A percentile compares a stretch with the other conserved stretches of the same genome.
Evolutionary conservation across 2,888 invertebrate species (phyloP).

Genomic region (Pharmacophagus antenor): DNA sequence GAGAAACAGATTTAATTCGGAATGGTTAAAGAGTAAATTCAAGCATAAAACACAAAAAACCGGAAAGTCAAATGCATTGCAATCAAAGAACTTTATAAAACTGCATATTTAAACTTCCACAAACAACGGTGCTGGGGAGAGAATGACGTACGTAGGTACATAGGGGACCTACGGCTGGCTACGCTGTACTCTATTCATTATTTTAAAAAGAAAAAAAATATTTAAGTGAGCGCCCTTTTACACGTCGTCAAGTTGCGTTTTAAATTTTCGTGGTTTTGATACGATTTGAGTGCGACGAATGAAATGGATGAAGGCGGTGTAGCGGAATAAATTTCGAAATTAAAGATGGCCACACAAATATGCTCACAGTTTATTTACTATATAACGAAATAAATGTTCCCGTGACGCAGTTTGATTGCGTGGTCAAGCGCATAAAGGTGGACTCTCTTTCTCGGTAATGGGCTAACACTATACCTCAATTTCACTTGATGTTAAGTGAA

Average conservation of each 20-base stretch:
- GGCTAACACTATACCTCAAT: no score
- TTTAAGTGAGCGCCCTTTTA: no score
- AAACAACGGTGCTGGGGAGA: not conserved
- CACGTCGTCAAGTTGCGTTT: not conserved
- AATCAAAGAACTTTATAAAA: not conserved
- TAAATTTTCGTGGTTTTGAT: not conserved
- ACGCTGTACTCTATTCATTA: not conserved
- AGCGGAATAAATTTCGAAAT: not conserved
- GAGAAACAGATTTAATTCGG: no score
- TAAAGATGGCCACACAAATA: no score
- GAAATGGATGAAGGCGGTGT: not conserved
- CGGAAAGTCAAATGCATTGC: not conserved
- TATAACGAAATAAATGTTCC: no score
- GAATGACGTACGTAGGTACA: not conserved
- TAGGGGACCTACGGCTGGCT: not conserved
- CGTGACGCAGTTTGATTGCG: no score
- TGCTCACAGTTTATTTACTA: no score
- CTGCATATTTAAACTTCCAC: not conserved
- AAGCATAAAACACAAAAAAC: not conserved
- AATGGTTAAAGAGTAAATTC: not conserved
- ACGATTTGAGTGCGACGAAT: not conserved
- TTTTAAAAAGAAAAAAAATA: constrained; percentile 3
- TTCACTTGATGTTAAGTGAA: no score
- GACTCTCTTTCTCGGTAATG: no score
- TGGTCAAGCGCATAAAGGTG: no score